These are phyloP conservation scores for Probosciger aterrimus DNA, from an alignment of 2,113 vertebrate species.

Conservation along the genomic window DNA sequence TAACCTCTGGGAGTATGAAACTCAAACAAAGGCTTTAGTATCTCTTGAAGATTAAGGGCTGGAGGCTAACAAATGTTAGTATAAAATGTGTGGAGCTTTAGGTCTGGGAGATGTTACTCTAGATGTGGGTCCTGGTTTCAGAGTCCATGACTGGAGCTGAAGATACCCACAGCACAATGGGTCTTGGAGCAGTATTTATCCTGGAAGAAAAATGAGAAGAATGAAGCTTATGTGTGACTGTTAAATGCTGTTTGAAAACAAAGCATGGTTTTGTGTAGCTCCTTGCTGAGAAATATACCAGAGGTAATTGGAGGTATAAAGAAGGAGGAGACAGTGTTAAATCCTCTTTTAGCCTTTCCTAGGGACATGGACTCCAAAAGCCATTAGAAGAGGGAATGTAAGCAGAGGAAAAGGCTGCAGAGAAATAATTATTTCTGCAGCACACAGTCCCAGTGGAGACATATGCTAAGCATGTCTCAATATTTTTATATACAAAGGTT, in stretches of 20 bases:
- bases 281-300: background rate
- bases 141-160: background rate
- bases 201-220: background rate
- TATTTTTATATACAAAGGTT: background rate
- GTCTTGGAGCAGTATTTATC: background rate
- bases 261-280: background rate
- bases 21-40: background rate
- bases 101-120: background rate
- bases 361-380: background rate
- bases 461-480: background rate
- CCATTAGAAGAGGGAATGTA: background rate
- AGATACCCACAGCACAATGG: fast-evolving
- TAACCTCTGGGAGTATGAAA: background rate
- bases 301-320: background rate
- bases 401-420: background rate
- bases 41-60: background rate
- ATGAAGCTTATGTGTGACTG: background rate
- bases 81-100: background rate
- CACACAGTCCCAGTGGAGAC: background rate
- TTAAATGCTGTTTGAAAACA: background rate
- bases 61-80: background rate
- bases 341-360: background rate
- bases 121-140: background rate
- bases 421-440: background rate
- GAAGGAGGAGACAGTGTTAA: background rate